phyloP scores from a whole-genome alignment of 2,888 invertebrate genomes.

The Ramazzottius varieornatus region DNA sequence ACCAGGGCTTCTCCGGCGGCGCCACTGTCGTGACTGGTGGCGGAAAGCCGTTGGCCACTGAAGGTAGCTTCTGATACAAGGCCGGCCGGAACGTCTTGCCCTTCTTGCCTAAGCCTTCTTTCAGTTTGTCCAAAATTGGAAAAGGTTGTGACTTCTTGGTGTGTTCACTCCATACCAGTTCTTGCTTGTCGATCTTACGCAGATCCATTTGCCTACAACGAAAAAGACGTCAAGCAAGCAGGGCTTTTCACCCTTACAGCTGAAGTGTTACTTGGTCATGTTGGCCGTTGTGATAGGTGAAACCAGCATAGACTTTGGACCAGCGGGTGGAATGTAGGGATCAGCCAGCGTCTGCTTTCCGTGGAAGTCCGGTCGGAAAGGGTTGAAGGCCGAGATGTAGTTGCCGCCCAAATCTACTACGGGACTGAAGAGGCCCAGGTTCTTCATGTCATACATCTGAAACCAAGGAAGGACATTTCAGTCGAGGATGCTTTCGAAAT shows the following conservation, averaged over 20 bases:
- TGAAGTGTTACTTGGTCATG: not conserved
- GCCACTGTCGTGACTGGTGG: not conserved
- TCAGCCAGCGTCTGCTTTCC: not conserved
- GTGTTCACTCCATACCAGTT: not conserved
- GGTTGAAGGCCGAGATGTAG: not conserved
- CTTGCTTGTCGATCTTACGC: not conserved
- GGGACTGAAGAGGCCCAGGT: not conserved
- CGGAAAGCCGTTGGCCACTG: not conserved
- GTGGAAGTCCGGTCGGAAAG: not conserved
- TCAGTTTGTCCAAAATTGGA: not conserved
- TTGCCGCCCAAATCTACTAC: not conserved
- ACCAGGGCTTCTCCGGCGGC: not conserved
- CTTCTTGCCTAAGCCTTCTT: not conserved
- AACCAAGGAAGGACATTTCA: not conserved
- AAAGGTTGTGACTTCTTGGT: not conserved
- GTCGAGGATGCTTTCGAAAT: not conserved
- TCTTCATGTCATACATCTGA: not conserved
- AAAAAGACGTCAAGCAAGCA: too few relatives aligned
- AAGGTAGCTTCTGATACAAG: not conserved
- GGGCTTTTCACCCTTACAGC: too few relatives aligned
- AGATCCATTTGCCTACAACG: not conserved
- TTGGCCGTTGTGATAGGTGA: not conserved
- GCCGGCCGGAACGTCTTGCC: not conserved
- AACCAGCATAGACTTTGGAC: not conserved
- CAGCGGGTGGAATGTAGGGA: not conserved